phyloP scores from a whole-genome alignment of 1,140 invertebrate species.

The Aphelenchoides fujianensis region DNA sequence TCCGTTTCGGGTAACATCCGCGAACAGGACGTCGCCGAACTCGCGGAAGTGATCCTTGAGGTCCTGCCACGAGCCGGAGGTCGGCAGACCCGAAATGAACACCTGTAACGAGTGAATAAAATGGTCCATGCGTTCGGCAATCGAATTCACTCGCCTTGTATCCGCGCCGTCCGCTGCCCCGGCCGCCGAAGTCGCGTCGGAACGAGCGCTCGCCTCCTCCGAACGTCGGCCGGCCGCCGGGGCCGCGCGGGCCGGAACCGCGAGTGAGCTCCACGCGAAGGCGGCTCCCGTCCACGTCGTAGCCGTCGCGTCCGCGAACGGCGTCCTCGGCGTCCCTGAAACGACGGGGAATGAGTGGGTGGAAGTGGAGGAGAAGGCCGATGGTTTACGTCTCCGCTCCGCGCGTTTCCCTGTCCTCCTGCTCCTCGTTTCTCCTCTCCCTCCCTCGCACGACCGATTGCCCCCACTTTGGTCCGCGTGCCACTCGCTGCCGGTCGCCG shows the following conservation, averaged over 20 bases:
- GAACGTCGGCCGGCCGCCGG: constrained; percentile 64
- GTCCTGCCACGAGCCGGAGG: constrained; percentile 93
- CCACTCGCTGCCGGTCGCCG: too few species aligned
- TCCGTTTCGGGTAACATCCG: constrained; percentile 96
- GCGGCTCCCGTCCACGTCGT: constrained; percentile 95
- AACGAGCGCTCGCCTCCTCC: too few species aligned
- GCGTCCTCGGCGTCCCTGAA: constrained; percentile 95
- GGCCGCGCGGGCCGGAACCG: constrained; percentile 69
- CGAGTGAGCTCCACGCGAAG: constrained; percentile 88
- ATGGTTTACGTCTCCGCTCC: neutral
- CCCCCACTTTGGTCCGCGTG: too few species aligned
- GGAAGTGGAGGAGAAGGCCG: neutral
- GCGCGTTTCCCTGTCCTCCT: neutral
- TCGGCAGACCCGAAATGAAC: constrained; percentile 71
- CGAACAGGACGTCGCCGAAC: constrained; percentile 94
- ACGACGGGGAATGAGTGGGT: neutral
- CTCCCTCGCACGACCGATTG: too few species aligned
- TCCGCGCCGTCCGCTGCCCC: too few species aligned
- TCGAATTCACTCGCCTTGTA: too few species aligned
- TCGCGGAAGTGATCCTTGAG: constrained; percentile 99
- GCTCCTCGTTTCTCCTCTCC: too few species aligned
- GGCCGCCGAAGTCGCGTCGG: too few species aligned
- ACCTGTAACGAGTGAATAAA: too few species aligned
- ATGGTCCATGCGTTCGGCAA: too few species aligned
- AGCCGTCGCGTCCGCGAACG: constrained; percentile 89